Evolutionary conservation across 1,140 invertebrate species (phyloP).

Genomic region (Limonius californicus): DNA sequence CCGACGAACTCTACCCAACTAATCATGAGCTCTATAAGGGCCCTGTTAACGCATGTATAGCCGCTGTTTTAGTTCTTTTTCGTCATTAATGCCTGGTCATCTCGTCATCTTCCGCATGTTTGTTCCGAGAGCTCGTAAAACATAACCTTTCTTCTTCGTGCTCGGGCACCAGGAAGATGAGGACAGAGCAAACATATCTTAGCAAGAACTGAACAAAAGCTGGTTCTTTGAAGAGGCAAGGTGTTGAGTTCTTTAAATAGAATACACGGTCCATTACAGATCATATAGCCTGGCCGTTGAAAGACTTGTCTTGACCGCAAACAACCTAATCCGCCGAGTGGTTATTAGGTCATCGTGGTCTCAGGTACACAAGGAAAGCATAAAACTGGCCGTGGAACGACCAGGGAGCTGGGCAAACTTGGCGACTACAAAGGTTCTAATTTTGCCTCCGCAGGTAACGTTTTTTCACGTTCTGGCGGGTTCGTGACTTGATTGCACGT

Average conservation of each 20-base stretch:
- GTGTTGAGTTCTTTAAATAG: conserved; percentile 5
- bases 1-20: conserved; percentile 18
- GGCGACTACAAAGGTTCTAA: no score
- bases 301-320: conserved; percentile 9
- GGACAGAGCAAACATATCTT: no score
- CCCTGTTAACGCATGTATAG: conserved; percentile 17
- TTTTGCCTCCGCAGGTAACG: no score
- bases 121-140: background rate
- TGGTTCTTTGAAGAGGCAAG: background rate
- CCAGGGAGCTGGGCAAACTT: no score
- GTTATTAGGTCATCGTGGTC: conserved; percentile 4
- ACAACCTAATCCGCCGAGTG: background rate
- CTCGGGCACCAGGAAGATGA: no score
- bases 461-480: no score
- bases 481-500: no score
- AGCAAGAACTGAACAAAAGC: no score
- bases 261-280: conserved; percentile 3
- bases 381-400: no score
- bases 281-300: background rate
- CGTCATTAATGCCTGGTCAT: no score
- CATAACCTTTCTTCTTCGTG: no score
- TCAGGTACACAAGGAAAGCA: no score
- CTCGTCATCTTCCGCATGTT: background rate
- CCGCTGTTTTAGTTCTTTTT: background rate
- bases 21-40: conserved; percentile 17